phyloP scores from a whole-genome alignment of 2,888 invertebrate species.

The Chrysodeixis includens region DNA sequence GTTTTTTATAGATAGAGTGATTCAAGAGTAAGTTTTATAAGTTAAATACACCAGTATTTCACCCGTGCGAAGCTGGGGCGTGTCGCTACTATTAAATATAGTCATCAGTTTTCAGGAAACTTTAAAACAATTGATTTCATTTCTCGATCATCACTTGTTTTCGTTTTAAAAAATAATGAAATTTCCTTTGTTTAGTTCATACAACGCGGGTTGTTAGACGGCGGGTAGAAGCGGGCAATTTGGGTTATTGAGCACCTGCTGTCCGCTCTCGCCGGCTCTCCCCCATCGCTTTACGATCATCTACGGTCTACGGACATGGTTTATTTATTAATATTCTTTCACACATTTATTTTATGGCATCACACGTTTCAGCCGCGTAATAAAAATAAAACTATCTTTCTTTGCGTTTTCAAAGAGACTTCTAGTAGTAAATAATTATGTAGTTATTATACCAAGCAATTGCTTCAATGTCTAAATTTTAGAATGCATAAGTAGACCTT shows the following conservation, averaged over 20 bases:
- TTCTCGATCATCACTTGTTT: neutral
- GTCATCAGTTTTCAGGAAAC: no score
- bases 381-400: neutral
- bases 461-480: no score
- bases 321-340: conserved; percentile 27
- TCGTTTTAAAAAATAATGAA: conserved; percentile 1
- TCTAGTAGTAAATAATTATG: neutral
- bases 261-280: conserved; percentile 22
- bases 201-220: conserved; percentile 8
- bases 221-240: conserved; percentile 13
- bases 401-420: neutral
- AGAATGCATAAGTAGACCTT: no score
- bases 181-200: neutral
- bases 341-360: conserved; percentile 10
- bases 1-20: no score
- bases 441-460: no score
- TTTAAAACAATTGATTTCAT: neutral
- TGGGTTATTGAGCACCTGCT: conserved; percentile 29
- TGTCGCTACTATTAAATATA: no score
- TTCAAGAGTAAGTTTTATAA: no score
- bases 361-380: neutral
- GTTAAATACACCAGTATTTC: no score
- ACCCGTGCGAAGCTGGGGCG: no score
- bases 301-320: conserved; percentile 17
- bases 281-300: conserved; percentile 24